phyloP scores from a whole-genome alignment of 2,797 vertebrate genomes.

The Pipistrellus kuhlii region DNA sequence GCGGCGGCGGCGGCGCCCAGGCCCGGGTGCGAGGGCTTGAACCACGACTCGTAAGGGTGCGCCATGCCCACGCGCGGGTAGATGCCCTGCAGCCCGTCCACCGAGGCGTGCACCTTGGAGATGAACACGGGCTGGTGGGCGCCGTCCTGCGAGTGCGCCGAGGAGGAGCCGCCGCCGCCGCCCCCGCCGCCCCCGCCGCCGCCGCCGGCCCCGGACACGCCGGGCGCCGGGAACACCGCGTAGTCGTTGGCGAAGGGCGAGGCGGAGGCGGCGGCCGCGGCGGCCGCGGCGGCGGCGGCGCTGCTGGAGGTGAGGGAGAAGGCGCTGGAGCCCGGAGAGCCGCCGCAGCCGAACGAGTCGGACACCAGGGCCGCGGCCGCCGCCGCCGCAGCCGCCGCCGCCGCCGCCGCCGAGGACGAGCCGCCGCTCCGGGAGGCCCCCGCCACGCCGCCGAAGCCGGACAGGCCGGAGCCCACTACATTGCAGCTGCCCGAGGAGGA shows the following conservation, averaged over 20 bases:
- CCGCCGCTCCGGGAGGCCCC: slow-evolving; percentile 90
- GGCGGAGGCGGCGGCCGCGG: slow-evolving; percentile 86
- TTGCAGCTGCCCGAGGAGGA: slow-evolving; percentile 94
- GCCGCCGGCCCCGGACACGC: slow-evolving; percentile 89
- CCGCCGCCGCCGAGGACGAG: slow-evolving; percentile 85
- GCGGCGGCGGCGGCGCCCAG: slow-evolving; percentile 89
- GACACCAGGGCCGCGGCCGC: slow-evolving; percentile 90
- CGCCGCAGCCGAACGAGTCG: slow-evolving; percentile 94
- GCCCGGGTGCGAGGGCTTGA: slow-evolving; percentile 96
- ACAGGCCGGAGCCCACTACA: slow-evolving; percentile 93
- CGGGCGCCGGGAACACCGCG: slow-evolving; percentile 95
- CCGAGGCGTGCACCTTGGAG: slow-evolving; percentile 97
- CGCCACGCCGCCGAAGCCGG: slow-evolving; percentile 92
- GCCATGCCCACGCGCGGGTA: slow-evolving; percentile 97
- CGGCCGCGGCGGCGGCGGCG: slow-evolving; percentile 87
- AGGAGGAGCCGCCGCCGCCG: slow-evolving; percentile 89
- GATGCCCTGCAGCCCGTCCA: slow-evolving; percentile 97
- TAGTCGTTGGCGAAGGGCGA: slow-evolving; percentile 98
- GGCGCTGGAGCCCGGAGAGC: slow-evolving; percentile 94
- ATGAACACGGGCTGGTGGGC: slow-evolving; percentile 97
- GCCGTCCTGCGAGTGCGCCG: slow-evolving; percentile 91
- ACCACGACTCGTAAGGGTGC: slow-evolving; percentile 98
- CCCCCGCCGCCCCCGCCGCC: slow-evolving; percentile 90
- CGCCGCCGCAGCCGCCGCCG: slow-evolving; percentile 83
- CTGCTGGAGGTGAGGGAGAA: slow-evolving; percentile 96